Percentiles rank a stretch among this genome's conserved stretches.
Evolutionary conservation across 2,888 invertebrate genomes (phyloP).

Genomic region (Hypomecis punctinalis): DNA sequence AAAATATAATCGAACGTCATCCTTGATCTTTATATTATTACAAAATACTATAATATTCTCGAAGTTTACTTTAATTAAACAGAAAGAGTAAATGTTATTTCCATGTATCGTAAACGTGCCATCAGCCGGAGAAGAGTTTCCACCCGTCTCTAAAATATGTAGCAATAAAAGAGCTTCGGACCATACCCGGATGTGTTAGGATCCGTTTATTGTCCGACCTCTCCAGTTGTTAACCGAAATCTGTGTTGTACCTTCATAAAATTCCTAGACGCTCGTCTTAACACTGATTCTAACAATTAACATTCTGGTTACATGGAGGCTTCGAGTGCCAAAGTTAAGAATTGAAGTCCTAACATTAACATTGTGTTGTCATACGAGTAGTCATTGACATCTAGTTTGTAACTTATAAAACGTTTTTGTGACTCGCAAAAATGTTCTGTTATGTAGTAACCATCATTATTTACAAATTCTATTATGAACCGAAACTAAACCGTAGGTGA

Average conservation of each 20-base stretch:
- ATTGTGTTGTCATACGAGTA: too few species aligned
- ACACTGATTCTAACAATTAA: slow-evolving; percentile 31
- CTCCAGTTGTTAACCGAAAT: slow-evolving; percentile 68
- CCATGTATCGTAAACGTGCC: slow-evolving; percentile 63
- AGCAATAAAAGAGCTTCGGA: slow-evolving; percentile 73
- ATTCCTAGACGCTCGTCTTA: slow-evolving; percentile 25
- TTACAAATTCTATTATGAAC: too few species aligned
- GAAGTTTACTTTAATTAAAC: slow-evolving; percentile 42
- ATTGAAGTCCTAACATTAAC: background rate
- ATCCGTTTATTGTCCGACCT: slow-evolving; percentile 74
- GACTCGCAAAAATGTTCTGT: too few species aligned
- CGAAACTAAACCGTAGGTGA: too few species aligned
- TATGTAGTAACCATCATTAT: too few species aligned
- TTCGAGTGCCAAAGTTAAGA: background rate
- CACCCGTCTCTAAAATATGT: slow-evolving; percentile 71
- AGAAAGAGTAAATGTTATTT: slow-evolving; percentile 52
- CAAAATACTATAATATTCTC: slow-evolving; percentile 15
- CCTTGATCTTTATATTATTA: slow-evolving; percentile 15
- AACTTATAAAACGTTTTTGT: too few species aligned
- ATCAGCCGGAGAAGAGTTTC: slow-evolving; percentile 53
- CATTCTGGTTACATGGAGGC: slow-evolving; percentile 18
- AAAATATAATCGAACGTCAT: too few species aligned
- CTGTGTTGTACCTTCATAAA: slow-evolving; percentile 68
- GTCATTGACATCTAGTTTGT: background rate
- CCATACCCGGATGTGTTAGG: slow-evolving; percentile 74